Conservation (phyloP, 2,113 vertebrate species). For the Casuarius casuarius region DNA sequence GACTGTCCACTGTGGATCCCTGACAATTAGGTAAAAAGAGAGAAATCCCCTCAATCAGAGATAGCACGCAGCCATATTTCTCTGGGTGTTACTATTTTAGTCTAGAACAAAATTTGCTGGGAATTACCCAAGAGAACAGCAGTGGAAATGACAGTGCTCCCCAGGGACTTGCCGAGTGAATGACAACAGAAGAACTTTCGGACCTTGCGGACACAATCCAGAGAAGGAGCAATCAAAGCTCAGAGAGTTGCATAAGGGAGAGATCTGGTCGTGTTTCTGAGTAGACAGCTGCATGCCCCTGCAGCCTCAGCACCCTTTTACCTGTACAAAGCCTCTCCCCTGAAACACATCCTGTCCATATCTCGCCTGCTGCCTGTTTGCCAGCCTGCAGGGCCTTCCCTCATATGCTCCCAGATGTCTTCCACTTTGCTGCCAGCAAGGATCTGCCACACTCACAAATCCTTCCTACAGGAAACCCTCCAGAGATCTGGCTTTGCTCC, state of each 20-base stretch:
- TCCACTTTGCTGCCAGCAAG: not conserved
- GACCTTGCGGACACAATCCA: not conserved
- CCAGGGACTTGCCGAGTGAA: not conserved
- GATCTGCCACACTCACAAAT: conserved; percentile 13
- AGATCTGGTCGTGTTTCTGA: not conserved
- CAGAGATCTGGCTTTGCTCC: conserved; percentile 20
- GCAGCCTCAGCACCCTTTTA: not conserved
- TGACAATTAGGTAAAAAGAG: not conserved
- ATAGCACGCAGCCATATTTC: not conserved
- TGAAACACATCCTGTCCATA: not conserved
- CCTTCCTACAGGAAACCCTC: not conserved
- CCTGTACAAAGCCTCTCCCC: not conserved
- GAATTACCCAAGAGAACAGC: not conserved
- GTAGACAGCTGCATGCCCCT: not conserved
- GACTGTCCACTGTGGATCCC: not conserved
- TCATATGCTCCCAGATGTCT: not conserved
- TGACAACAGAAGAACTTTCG: not conserved
- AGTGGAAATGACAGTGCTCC: not conserved
- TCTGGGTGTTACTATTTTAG: not conserved
- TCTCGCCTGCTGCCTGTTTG: not conserved
- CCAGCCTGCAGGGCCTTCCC: not conserved
- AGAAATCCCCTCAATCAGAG: not conserved
- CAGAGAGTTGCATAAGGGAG: not conserved
- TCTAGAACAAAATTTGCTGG: conserved; percentile 6
- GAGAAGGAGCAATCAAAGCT: not conserved